Evolutionary conservation across 2,797 vertebrate genomes (phyloP).

Genomic region (Brotogeris chrysoptera): DNA sequence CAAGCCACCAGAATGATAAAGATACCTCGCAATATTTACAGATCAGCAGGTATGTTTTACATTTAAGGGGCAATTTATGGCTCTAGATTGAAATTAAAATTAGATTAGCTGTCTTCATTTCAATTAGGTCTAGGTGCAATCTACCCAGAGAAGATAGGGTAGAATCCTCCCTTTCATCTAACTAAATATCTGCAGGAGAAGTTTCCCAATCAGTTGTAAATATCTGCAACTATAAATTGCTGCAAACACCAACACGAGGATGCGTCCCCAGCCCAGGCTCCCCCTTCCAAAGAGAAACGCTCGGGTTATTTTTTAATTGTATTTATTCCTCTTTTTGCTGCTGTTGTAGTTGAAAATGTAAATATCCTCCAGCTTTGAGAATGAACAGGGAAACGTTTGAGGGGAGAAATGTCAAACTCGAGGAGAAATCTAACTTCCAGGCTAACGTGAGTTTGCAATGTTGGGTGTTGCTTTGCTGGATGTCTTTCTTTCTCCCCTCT

Average conservation of each 20-base stretch:
- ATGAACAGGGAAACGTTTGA: background rate
- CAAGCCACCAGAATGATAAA: slow-evolving; percentile 25
- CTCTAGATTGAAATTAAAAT: slow-evolving; percentile 53
- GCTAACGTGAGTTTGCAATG: background rate
- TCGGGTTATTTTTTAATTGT: background rate
- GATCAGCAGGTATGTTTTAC: slow-evolving; percentile 65
- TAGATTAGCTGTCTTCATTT: slow-evolving; percentile 58
- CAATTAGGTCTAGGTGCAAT: slow-evolving; percentile 49
- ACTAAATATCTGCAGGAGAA: slow-evolving; percentile 38
- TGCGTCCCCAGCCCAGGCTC: slow-evolving; percentile 58
- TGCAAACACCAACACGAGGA: slow-evolving; percentile 74
- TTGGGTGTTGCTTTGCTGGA: background rate
- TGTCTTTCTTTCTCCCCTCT: background rate
- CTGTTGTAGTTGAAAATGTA: background rate
- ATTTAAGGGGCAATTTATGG: slow-evolving; percentile 59
- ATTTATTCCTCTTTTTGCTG: background rate
- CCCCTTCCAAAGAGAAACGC: background rate
- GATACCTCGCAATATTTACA: slow-evolving; percentile 54
- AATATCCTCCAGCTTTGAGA: background rate
- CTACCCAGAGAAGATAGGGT: background rate
- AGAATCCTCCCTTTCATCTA: background rate
- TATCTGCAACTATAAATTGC: slow-evolving; percentile 49
- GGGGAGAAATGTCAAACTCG: background rate
- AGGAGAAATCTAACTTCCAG: background rate
- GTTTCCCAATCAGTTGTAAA: slow-evolving; percentile 43